Percentiles rank a stretch among this genome's conserved stretches.
These are phyloP conservation scores for Centropus bengalensis DNA, from an alignment of 2,113 vertebrate genomes.

Conservation along the genomic window DNA sequence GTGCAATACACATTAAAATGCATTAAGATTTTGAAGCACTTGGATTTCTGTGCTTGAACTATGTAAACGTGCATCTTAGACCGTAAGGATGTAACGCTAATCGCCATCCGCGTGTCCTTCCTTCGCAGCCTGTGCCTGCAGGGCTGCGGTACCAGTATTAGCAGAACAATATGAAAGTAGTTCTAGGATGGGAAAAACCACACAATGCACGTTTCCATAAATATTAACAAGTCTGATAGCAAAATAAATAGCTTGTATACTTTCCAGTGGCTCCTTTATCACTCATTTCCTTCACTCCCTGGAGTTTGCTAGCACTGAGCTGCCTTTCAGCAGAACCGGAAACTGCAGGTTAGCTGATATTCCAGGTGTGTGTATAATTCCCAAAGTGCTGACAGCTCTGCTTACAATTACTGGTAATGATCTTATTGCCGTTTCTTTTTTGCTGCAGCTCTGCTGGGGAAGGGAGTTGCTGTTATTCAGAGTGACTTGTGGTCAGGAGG, in stretches of 20 bases:
- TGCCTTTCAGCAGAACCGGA: slow-evolving; percentile 49
- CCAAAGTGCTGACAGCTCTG: slow-evolving; percentile 67
- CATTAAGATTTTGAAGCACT: not conserved
- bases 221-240: not conserved
- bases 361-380: slow-evolving; percentile 68
- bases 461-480: slow-evolving; percentile 50
- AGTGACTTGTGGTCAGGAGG: not conserved
- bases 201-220: not conserved
- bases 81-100: not conserved
- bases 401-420: slow-evolving; percentile 52
- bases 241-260: not conserved
- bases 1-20: not conserved
- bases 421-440: slow-evolving; percentile 22
- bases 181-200: not conserved
- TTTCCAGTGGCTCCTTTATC: slow-evolving; percentile 3
- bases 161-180: not conserved
- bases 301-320: slow-evolving; percentile 29
- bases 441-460: slow-evolving; percentile 2
- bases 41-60: not conserved
- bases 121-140: not conserved
- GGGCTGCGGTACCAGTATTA: not conserved
- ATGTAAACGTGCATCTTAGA: not conserved
- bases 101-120: not conserved
- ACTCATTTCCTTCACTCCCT: slow-evolving; percentile 11
- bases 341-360: slow-evolving; percentile 58